Evolutionary conservation across 2,113 vertebrate genomes (phyloP), one percentile per base, ranked within the genome.

Genomic region (Cranoglanis bouderius): DNA sequence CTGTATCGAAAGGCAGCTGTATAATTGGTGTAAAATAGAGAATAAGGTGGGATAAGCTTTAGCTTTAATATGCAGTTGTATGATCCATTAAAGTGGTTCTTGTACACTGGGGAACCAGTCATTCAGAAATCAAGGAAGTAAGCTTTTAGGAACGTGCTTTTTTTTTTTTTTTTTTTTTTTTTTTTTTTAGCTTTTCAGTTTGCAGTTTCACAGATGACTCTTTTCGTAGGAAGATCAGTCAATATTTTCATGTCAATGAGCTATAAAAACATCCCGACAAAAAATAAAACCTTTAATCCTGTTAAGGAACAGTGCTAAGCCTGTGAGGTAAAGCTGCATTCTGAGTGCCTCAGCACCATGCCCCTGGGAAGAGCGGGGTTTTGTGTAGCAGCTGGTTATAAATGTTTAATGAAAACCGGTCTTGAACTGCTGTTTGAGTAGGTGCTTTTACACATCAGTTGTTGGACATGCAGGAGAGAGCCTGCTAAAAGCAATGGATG

Each of bases 371-470:
- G 26, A 74, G 21, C 12, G 21, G 78, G 49, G 65, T 51, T 88
- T 84, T 83, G 24, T 83, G 70, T 88, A 83, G 77, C 82, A 85
- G 75, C 72, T 81, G 59, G 70, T 81, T 82, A 85, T 91, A 14
- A 91, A 90, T 91, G 88, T 91, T 92, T 90, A 61, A 90, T 86
- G 70, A 87, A 74, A 85, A 77, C 51, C 14, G 53, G 49, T 82
- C 83, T 65, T 70, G 85, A 83, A 85, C 84, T 82, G 49, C 85
- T 85, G 75, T 87, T 82, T 70, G 72, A 91, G 74, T 86, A 55
- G 49, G 72, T 88, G 85, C 75, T 88, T 38, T 85, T 77, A 85
- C 61, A 59, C 43, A 82, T 51, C 43, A 74, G 63, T 72, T 85
- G 63, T 74, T 88, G 51, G 35, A 61, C 81, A 82, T 59, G 35